A percentile compares a stretch with the other conserved stretches of the same genome.
These are phyloP conservation scores for Oxyruncus cristatus DNA, from an alignment of 2,113 vertebrate genomes.

Conservation along the genomic window DNA sequence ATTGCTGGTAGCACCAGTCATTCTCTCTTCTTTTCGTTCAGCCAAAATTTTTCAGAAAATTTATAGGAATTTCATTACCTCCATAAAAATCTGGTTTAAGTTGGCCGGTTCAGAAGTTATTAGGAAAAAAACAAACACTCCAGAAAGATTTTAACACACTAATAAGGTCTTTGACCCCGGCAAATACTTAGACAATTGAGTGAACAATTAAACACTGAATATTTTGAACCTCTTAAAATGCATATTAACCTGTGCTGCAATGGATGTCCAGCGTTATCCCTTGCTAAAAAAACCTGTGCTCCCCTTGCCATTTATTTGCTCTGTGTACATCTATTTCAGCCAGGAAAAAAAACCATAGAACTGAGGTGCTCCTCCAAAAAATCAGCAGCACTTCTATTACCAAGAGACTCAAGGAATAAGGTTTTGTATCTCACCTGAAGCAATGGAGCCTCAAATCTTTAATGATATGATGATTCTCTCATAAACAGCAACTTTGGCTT, in stretches of 20 bases:
- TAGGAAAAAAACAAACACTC: conserved; percentile 6
- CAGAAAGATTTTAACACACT: background rate
- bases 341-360: background rate
- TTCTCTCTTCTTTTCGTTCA: background rate
- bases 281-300: conserved; percentile 33
- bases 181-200: conserved; percentile 60
- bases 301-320: conserved; percentile 15
- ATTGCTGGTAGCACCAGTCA: background rate
- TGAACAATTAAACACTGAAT: conserved; percentile 54
- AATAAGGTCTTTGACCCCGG: conserved; percentile 56
- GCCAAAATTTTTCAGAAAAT: background rate
- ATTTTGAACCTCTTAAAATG: conserved; percentile 59
- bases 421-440: conserved; percentile 7
- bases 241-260: conserved; percentile 32
- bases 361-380: conserved; percentile 9
- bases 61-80: background rate
- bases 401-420: background rate
- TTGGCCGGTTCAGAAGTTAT: background rate
- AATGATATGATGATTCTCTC: background rate
- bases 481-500: background rate
- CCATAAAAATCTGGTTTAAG: background rate
- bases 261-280: background rate
- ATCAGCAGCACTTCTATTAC: background rate
- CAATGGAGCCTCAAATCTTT: background rate
- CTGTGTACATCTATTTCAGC: conserved; percentile 6